A percentile compares a stretch with the other conserved stretches of the same genome.
Conservation (phyloP, 2,888 invertebrate genomes). For the Melinaea marsaeus region DNA sequence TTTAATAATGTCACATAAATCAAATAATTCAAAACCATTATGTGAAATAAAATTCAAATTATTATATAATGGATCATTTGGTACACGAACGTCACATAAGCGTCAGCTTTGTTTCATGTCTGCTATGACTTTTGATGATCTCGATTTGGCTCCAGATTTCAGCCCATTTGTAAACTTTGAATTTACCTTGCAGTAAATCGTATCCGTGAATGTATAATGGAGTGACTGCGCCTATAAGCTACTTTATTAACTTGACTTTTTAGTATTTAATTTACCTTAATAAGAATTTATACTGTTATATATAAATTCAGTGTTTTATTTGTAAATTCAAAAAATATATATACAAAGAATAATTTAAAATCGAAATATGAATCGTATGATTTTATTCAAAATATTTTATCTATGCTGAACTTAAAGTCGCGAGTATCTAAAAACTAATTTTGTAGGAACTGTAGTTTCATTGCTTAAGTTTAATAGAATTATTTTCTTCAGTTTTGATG, state of each 20-base stretch:
- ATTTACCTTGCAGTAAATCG: constrained; percentile 10
- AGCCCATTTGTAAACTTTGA: constrained; percentile 4
- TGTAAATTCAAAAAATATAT: not conserved
- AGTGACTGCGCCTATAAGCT: not conserved
- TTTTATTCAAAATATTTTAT: too few species aligned
- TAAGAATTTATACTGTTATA: too few species aligned
- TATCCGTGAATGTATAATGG: not conserved
- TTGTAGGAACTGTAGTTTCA: too few species aligned
- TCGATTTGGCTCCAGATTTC: constrained; percentile 20
- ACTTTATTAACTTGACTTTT: not conserved
- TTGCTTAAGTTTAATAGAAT: too few species aligned
- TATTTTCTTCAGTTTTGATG: too few species aligned
- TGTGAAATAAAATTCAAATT: not conserved
- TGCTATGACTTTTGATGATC: constrained; percentile 21
- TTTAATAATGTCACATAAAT: too few species aligned
- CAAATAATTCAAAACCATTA: not conserved
- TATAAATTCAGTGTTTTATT: not conserved
- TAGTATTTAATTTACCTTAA: too few species aligned
- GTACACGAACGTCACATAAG: constrained; percentile 4
- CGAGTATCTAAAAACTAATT: too few species aligned
- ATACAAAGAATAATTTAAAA: too few species aligned
- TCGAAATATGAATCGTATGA: too few species aligned
- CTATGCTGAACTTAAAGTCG: too few species aligned
- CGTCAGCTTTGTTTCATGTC: constrained; percentile 14
- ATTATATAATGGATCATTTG: not conserved